Percentiles rank a stretch among this genome's conserved stretches.
Conservation (phyloP, 2,797 vertebrate species). For the Phoxinus dragarum region DNA sequence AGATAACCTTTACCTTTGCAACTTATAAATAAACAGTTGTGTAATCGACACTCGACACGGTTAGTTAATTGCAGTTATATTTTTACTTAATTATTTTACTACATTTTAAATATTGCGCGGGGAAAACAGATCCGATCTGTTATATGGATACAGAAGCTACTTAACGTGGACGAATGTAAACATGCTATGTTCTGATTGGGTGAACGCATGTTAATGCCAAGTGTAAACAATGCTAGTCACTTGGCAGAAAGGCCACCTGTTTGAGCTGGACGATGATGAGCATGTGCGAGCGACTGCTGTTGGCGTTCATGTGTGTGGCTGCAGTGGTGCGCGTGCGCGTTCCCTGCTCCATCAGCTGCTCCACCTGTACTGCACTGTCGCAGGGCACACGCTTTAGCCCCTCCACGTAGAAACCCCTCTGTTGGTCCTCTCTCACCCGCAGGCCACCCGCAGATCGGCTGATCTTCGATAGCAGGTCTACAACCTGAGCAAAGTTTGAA, state of each 20-base stretch:
- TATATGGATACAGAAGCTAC: background rate
- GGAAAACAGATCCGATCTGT: background rate
- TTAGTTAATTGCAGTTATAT: background rate
- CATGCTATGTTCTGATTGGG: background rate
- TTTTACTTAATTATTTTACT: background rate
- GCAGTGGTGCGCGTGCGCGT: constrained; percentile 86
- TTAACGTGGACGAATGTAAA: background rate
- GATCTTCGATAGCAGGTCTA: constrained; percentile 83
- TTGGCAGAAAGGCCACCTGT: constrained; percentile 32
- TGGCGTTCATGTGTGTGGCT: constrained; percentile 86
- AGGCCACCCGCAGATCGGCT: constrained; percentile 77
- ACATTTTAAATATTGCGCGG: background rate
- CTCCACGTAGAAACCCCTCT: constrained; percentile 89
- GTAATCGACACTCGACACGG: no score
- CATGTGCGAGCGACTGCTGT: constrained; percentile 90
- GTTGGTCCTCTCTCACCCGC: constrained; percentile 86
- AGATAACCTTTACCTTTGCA: no score
- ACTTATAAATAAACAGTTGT: no score
- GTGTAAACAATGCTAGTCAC: background rate
- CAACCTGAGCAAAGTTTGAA: constrained; percentile 72
- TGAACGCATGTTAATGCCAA: background rate
- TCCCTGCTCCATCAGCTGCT: constrained; percentile 88
- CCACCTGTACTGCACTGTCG: constrained; percentile 80
- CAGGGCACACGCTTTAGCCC: constrained; percentile 84
- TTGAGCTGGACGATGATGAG: constrained; percentile 82